Evolutionary conservation across 2,888 invertebrate species (phyloP).

Genomic region (Mesopsocus fuscifrons): DNA sequence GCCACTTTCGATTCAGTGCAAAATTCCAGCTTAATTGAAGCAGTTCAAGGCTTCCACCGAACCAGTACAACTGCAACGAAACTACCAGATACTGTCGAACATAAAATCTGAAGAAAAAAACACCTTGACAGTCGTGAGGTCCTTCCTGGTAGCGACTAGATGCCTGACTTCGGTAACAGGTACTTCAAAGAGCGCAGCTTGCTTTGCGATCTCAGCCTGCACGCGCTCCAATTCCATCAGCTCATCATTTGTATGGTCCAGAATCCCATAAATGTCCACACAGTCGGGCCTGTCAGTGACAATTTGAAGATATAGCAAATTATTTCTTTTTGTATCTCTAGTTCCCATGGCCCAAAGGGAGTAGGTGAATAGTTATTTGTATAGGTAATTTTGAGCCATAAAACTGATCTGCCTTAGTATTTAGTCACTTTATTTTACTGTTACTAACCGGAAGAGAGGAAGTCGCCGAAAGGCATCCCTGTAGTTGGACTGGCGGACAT

Average conservation of each 20-base stretch:
- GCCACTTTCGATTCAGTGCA: too few species aligned
- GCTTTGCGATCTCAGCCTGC: constrained; percentile 42
- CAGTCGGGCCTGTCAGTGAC: constrained; percentile 47
- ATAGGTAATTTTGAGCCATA: too few species aligned
- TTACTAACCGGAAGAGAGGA: constrained; percentile 27
- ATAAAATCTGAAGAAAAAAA: too few species aligned
- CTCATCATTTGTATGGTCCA: constrained; percentile 49
- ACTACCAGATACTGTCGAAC: too few species aligned
- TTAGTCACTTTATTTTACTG: too few species aligned
- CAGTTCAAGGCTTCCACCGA: too few species aligned
- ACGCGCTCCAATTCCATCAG: constrained; percentile 46
- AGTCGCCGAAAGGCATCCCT: constrained; percentile 45
- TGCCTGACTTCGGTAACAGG: constrained; percentile 65
- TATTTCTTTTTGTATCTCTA: not conserved
- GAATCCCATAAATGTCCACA: constrained; percentile 40
- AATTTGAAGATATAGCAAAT: constrained; percentile 26
- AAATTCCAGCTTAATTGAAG: too few species aligned
- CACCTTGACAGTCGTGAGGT: constrained; percentile 54
- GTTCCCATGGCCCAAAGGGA: constrained; percentile 6
- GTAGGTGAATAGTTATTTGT: too few species aligned
- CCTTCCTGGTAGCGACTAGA: constrained; percentile 52
- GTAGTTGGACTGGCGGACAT: constrained; percentile 56
- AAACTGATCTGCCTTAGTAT: too few species aligned
- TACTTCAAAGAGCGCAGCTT: constrained; percentile 71
- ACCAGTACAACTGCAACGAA: too few species aligned